Percentiles rank a stretch among this genome's conserved stretches.
These are phyloP conservation scores for Drosophila cognata DNA, from an alignment of 2,888 invertebrate genomes.

Conservation along the genomic window DNA sequence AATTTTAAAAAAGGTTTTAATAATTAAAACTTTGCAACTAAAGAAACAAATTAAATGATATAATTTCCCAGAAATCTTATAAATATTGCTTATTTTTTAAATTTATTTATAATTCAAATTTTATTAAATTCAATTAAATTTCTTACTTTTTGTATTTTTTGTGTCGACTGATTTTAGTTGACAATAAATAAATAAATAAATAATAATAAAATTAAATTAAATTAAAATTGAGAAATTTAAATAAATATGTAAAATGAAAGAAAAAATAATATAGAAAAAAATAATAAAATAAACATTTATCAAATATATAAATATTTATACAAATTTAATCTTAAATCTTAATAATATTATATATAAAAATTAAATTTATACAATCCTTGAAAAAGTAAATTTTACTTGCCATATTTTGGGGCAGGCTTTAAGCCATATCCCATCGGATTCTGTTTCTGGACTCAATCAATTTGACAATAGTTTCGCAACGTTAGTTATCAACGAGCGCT, in stretches of 20 bases:
- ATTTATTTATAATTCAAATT: too few relatives aligned
- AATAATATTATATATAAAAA: fast-evolving
- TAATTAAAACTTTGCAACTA: not conserved
- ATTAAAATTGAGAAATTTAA: not conserved
- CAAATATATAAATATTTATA: not conserved
- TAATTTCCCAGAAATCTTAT: too few relatives aligned
- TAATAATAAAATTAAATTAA: not conserved
- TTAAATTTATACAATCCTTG: not conserved
- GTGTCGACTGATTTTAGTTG: too few relatives aligned
- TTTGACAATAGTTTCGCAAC: conserved; percentile 29
- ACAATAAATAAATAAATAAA: too few relatives aligned
- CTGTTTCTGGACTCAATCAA: conserved; percentile 27
- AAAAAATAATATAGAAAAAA: not conserved
- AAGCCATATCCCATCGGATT: not conserved
- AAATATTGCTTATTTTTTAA: too few relatives aligned
- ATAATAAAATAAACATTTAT: not conserved
- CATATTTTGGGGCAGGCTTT: not conserved
- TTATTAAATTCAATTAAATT: too few relatives aligned
- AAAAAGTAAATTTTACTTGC: not conserved
- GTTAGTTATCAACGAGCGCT: conserved; percentile 15
- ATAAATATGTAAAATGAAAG: not conserved
- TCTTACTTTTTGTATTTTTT: too few relatives aligned
- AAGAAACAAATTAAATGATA: not conserved
- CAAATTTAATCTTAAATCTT: not conserved
- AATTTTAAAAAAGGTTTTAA: not conserved